Base-by-base conservation (phyloP, 1,140 invertebrate species). In the Cydia fagiglandana region DNA sequence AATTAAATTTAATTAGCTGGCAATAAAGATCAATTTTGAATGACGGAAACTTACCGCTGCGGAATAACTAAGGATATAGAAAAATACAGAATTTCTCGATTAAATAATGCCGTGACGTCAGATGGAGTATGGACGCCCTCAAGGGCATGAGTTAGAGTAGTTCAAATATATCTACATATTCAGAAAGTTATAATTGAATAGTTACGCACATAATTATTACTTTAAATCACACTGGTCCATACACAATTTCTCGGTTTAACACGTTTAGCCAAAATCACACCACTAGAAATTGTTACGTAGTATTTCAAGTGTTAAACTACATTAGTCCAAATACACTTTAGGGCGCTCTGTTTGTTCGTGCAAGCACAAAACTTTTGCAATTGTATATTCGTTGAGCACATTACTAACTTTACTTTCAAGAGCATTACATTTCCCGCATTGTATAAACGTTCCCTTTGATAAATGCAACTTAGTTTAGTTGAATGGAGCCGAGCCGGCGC, bases 351-450 rank as follows among this genome's bases (percentile, higher is more conserved):
- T 68, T 68, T 38, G 64, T 61, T 9, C 56, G 56, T 24, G 17
- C 56, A 61, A 61, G 56, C 56, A 61, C 64, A 34, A 68, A 68
- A 68, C 13, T 68, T 68, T 68, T 15, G 64, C 64, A 15, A 68
- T 68, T 68, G 64, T 38, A 28, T 68, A 38, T 38, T 68, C 64
- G 30, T 30, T 68, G 64, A n/a, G 64, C 64, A 24, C 56, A 68
- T 38, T 34, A 68, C 64, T n/a, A 68, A 68, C 64, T 68, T 68
- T 68, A 68, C 30, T 68, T 61, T 61, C 56, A 30, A 34, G 24
- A 24, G 64, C 64, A 68, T 68, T 68, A 68, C 64, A 38, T 68
- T 68, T 38, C 30, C 64, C 64, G 64, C 64, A 34, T 68, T 38
- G 28, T 38, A 68, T 38, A 68, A 66, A 68, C 7, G 64, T 38